Evolutionary conservation across 2,888 invertebrate genomes (phyloP), one percentile per base, ranked within the genome.

Genomic region (Parthenolecanium corni): DNA sequence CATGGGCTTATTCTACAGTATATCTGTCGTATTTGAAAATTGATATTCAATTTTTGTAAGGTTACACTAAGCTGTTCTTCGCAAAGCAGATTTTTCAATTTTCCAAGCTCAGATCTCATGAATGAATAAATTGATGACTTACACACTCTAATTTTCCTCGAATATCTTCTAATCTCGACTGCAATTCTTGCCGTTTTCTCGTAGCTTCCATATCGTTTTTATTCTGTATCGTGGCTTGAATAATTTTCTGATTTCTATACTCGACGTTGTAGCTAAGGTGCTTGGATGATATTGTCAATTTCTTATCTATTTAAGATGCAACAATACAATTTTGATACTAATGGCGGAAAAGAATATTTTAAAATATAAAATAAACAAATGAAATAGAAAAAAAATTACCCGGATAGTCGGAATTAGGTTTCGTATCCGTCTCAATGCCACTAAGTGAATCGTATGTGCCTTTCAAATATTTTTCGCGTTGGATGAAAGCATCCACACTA

Each of bases 61-160:
- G n/a, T n/a, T n/a, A n/a, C n/a, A n/a, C n/a, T n/a, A n/a, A n/a
- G n/a, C n/a, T n/a, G n/a, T n/a, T n/a, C n/a, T n/a, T n/a, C n/a
- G n/a, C n/a, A n/a, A n/a, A n/a, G n/a, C n/a, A n/a, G n/a, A n/a
- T n/a, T n/a, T n/a, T n/a, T n/a, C n/a, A n/a, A n/a, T n/a, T n/a
- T n/a, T n/a, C n/a, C n/a, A n/a, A n/a, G n/a, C n/a, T n/a, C n/a
- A n/a, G n/a, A n/a, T n/a, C n/a, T n/a, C n/a, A n/a, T n/a, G n/a
- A n/a, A n/a, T n/a, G n/a, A n/a, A 31, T 31, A 31, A 31, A 31
- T 31, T 9, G n/a, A 51, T 25, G 53, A 79, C 85, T 82, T 74
- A 92, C 92, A 72, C 84, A 91, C 77, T 91, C 89, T 66, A 92
- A 75, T 74, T 90, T 89, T 68, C 84, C 80, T 71, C 88, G 81